A percentile compares a stretch with the other conserved stretches of the same genome.
Conservation (phyloP, 2,888 invertebrate genomes). For the Caenorhabditis sp. region DNA sequence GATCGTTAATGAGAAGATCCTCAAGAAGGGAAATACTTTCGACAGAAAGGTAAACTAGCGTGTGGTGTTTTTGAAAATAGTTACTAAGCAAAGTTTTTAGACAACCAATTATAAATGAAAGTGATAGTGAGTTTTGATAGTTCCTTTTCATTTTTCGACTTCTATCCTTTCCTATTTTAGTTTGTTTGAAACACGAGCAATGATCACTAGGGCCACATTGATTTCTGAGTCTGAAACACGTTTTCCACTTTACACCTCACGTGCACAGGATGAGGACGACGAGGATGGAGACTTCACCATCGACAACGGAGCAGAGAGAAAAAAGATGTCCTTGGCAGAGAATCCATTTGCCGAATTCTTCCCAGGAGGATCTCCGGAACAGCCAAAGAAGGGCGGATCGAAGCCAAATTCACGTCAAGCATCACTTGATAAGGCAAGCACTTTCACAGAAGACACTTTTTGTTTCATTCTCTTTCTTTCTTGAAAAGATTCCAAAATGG, state of each 20-base stretch:
- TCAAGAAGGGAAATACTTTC: slow-evolving; percentile 61
- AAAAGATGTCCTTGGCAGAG: slow-evolving; percentile 70
- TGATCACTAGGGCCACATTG: slow-evolving; percentile 4
- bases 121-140: slow-evolving; percentile 25
- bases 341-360: slow-evolving; percentile 78
- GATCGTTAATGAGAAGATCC: slow-evolving; percentile 75
- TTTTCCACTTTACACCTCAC: slow-evolving; percentile 25
- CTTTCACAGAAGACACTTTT: slow-evolving; percentile 2
- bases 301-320: slow-evolving; percentile 57
- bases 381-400: slow-evolving; percentile 41
- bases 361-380: slow-evolving; percentile 60
- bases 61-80: not conserved
- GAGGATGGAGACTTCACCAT: slow-evolving; percentile 62
- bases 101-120: not conserved
- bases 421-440: slow-evolving; percentile 64
- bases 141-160: not conserved
- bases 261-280: slow-evolving; percentile 50
- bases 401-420: slow-evolving; percentile 59
- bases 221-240: slow-evolving; percentile 14
- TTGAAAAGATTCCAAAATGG: not conserved
- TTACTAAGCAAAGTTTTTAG: slow-evolving; percentile 8
- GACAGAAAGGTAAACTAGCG: slow-evolving; percentile 49
- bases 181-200: not conserved
- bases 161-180: not conserved
- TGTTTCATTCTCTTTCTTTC: not conserved